These are phyloP conservation scores for Gila orcuttii DNA, from an alignment of 2,113 vertebrate species.

Conservation along the genomic window DNA sequence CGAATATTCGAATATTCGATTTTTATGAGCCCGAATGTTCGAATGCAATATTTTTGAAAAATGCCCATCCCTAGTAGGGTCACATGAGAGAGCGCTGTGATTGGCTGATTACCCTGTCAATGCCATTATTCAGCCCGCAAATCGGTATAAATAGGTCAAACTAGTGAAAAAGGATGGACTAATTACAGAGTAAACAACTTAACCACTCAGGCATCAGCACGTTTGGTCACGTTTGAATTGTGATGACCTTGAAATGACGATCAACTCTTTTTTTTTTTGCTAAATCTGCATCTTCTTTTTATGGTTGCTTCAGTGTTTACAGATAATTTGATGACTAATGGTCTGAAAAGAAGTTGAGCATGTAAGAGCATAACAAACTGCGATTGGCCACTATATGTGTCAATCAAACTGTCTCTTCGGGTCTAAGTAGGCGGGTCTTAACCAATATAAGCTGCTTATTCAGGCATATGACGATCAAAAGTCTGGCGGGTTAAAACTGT, in stretches of 20 bases:
- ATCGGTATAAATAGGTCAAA: not conserved
- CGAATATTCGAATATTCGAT: no score
- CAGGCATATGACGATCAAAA: not conserved
- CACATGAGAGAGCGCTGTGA: not conserved
- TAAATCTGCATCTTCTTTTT: not conserved
- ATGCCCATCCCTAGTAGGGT: not conserved
- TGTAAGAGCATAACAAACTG: not conserved
- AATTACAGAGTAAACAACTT: slow-evolving; percentile 1
- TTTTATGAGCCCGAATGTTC: no score
- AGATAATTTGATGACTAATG: slow-evolving; percentile 3
- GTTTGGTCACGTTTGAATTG: not conserved
- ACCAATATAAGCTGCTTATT: slow-evolving; percentile 8
- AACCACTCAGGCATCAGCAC: not conserved
- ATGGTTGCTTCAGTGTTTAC: not conserved
- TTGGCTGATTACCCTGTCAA: not conserved
- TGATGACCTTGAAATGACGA: not conserved
- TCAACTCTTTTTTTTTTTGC: not conserved
- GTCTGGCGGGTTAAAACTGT: not conserved
- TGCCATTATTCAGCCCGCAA: no score
- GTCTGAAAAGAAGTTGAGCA: not conserved
- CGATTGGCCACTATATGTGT: not conserved
- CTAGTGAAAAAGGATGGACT: not conserved
- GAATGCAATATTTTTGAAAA: no score
- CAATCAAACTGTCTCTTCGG: not conserved
- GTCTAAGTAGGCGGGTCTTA: not conserved